phyloP scores from a whole-genome alignment of 2,888 invertebrate genomes.

The Anaspis maculata region DNA sequence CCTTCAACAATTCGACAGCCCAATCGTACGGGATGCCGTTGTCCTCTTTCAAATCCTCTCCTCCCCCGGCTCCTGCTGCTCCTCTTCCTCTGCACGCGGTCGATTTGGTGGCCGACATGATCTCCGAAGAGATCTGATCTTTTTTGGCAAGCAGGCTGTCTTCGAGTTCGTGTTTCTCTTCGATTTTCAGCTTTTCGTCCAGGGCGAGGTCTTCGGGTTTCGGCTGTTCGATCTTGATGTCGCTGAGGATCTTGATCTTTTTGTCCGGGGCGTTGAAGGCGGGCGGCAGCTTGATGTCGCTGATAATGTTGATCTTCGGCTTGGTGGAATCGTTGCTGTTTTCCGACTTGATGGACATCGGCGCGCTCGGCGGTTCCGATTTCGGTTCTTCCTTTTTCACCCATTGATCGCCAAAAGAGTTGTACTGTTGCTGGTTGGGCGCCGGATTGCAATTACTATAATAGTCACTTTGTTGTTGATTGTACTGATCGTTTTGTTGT shows the following conservation, averaged over 20 bases:
- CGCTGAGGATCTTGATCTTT: conserved; percentile 39
- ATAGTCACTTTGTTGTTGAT: conserved; percentile 5
- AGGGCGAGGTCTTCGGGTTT: conserved; percentile 43
- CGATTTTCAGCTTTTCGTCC: conserved; percentile 42
- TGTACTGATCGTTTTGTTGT: conserved; percentile 1
- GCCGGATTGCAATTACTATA: conserved; percentile 14
- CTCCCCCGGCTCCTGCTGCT: background rate
- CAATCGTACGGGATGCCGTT: conserved; percentile 84
- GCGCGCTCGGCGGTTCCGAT: too few species aligned
- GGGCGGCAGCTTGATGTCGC: conserved; percentile 39
- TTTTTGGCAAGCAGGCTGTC: conserved; percentile 28
- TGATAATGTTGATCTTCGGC: conserved; percentile 41
- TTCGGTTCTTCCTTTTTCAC: conserved; percentile 32
- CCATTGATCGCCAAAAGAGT: conserved; percentile 20
- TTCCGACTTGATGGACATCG: conserved; percentile 33
- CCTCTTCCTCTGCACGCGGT: conserved; percentile 5
- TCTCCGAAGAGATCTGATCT: conserved; percentile 42
- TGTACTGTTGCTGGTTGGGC: conserved; percentile 27
- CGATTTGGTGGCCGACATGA: conserved; percentile 45
- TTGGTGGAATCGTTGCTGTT: conserved; percentile 34
- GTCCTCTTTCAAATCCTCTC: conserved; percentile 52
- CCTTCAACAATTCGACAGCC: conserved; percentile 75
- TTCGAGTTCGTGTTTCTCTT: conserved; percentile 46
- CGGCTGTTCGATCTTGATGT: conserved; percentile 39
- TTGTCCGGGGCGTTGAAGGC: conserved; percentile 28